A percentile compares a stretch with the other conserved stretches of the same genome.
Evolutionary conservation across 2,797 vertebrate species (phyloP).

Genomic region (Taenioides sp.): DNA sequence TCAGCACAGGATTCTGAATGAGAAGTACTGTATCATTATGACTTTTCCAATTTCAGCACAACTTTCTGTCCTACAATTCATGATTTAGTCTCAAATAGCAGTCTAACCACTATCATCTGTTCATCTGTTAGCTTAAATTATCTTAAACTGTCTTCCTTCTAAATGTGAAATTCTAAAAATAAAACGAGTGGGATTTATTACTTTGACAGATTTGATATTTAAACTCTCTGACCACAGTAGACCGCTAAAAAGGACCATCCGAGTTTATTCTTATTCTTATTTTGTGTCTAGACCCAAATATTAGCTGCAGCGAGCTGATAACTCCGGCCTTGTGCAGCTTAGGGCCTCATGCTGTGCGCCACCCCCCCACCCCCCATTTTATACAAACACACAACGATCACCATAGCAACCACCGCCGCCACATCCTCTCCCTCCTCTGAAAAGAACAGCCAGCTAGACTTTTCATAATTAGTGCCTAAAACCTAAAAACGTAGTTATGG

Average conservation of each 20-base stretch:
- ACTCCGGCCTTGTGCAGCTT: neutral
- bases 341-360: neutral
- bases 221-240: neutral
- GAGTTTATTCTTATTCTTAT: too few species aligned
- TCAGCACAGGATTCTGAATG: too few species aligned
- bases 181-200: neutral
- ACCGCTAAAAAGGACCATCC: neutral
- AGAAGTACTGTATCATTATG: too few species aligned
- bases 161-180: too few species aligned
- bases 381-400: neutral
- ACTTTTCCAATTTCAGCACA: too few species aligned
- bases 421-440: neutral
- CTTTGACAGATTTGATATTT: neutral
- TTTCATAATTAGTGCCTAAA: neutral
- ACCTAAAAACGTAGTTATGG: neutral
- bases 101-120: neutral
- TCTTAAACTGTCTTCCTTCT: too few species aligned
- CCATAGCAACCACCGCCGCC: neutral
- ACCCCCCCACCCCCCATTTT: neutral
- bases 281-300: neutral
- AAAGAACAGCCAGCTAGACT: neutral
- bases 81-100: too few species aligned
- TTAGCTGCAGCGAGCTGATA: slow-evolving; percentile 7
- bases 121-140: too few species aligned
- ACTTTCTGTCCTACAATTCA: too few species aligned